phyloP scores from a whole-genome alignment of 2,888 invertebrate genomes.

The Lithosia quadra region DNA sequence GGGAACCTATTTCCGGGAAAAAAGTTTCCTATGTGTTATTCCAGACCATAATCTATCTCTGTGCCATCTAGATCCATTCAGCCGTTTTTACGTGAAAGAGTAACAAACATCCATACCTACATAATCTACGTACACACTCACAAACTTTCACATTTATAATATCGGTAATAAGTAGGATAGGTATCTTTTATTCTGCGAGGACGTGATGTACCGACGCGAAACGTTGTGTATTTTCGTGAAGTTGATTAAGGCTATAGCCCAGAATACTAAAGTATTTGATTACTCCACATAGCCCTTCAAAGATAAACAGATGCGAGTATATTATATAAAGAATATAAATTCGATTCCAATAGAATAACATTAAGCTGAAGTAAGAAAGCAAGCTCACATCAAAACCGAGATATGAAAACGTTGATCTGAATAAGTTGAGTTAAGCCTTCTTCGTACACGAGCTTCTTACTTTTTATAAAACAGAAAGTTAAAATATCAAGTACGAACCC shows the following conservation, averaged over 20 bases:
- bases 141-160: too few species aligned
- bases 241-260: not conserved
- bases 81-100: too few species aligned
- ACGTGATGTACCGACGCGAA: too few species aligned
- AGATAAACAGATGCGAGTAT: not conserved
- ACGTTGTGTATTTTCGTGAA: too few species aligned
- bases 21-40: too few species aligned
- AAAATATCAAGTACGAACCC: slow-evolving; percentile 6
- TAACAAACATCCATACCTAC: too few species aligned
- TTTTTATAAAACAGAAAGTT: slow-evolving; percentile 14
- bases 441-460: slow-evolving; percentile 11
- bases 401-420: not conserved
- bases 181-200: too few species aligned
- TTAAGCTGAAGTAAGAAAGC: not conserved
- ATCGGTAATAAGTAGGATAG: too few species aligned
- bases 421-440: slow-evolving; percentile 8
- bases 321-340: not conserved
- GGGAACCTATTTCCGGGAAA: too few species aligned
- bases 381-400: not conserved
- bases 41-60: too few species aligned
- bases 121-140: too few species aligned
- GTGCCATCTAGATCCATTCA: too few species aligned
- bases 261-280: not conserved
- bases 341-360: not conserved
- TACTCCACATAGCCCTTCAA: not conserved